Base-by-base conservation (phyloP, 2,113 vertebrate species). In the Sebastes fasciatus region DNA sequence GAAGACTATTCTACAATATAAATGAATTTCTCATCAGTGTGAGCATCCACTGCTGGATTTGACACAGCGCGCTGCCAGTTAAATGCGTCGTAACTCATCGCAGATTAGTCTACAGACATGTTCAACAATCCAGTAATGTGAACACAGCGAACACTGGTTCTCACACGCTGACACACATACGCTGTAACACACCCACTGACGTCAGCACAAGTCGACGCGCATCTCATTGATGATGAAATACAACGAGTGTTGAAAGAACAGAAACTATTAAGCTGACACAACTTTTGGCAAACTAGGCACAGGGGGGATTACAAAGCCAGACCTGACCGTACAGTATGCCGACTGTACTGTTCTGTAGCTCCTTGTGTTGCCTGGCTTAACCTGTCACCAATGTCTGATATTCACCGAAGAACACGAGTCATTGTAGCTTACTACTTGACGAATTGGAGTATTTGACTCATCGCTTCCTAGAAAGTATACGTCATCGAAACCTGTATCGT, bases 161-260 rank as follows among this genome's bases (percentile, higher is more conserved):
- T 64, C 49, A 64, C 73, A 77, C 23, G 8, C 9, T 65, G 8
- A 45, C 68, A 61, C 65, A 69, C 55, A 69, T 46, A 67, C 10
- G 6, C 4, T 51, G 21, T 21, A 62, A 82, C 92, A 89, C 91
- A 86, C 91, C 79, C 82, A 78, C 42, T 80, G 77, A 84, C 68
- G 45, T 82, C 58, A 81, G 52, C 67, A 12, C 52, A 65, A 52
- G 64, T 40, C 3, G 1, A 4, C 6, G 4, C 17, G 52, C 61
- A 72, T 76, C 64, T 26, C 6, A 11, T 0, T 55, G 21, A 74
- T 75, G 68, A 83, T n/a, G 23, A 51, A 84, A 85, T 63, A 42
- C 9, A 51, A 55, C 40, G 48, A n/a, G 19, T 1, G 8, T 66
- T 72, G 42, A 43, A 62, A 74, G 40, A 62, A 69, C 4, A 61